Conservation (phyloP, 2,888 invertebrate genomes). For the Neuroscelio doddi region DNA sequence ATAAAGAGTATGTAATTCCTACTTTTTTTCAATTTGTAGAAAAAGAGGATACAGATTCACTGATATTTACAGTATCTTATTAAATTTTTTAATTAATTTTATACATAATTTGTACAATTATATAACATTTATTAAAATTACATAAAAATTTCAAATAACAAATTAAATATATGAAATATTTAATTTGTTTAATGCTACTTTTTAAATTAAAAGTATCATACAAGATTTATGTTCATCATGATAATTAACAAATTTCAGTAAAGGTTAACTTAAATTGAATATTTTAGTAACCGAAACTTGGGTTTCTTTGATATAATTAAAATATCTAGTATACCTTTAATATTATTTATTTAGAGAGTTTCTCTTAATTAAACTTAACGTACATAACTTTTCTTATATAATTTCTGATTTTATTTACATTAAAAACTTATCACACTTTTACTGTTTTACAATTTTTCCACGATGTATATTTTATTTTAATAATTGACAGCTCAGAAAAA, state of each 20-base stretch:
- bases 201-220: too few species aligned
- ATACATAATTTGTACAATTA: background rate
- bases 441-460: background rate
- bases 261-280: slow-evolving; percentile 23
- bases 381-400: slow-evolving; percentile 29
- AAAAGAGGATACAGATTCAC: too few species aligned
- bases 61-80: too few species aligned
- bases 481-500: too few species aligned
- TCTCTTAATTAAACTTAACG: slow-evolving; percentile 25
- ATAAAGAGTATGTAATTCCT: too few species aligned
- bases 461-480: too few species aligned
- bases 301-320: slow-evolving; percentile 36
- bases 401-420: slow-evolving; percentile 27
- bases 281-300: slow-evolving; percentile 24
- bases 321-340: slow-evolving; percentile 38
- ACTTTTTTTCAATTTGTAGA: too few species aligned
- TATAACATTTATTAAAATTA: background rate
- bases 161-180: too few species aligned
- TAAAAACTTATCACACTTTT: background rate
- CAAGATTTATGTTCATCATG: background rate
- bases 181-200: too few species aligned
- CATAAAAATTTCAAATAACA: background rate
- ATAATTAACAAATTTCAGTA: slow-evolving; percentile 3
- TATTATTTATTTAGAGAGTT: slow-evolving; percentile 30
- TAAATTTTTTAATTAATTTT: too few species aligned